Evolutionary conservation across 1,140 invertebrate species (phyloP).

Genomic region (Dreissena polymorpha): DNA sequence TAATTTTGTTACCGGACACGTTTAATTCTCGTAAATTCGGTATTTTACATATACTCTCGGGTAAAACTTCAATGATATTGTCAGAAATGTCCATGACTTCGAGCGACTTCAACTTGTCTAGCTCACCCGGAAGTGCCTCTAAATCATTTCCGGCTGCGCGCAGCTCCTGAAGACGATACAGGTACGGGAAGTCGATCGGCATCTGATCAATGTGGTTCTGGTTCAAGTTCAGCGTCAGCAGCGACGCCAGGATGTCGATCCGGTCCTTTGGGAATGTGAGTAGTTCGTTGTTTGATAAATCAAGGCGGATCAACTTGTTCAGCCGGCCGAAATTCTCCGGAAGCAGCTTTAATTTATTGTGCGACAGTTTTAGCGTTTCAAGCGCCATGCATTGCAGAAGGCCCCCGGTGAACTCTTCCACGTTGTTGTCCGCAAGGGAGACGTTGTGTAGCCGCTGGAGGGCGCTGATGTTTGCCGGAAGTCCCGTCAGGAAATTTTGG

Average conservation of each 20-base stretch:
- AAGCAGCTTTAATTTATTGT: conserved; percentile 71
- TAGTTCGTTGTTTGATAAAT: conserved; percentile 75
- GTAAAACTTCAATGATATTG: conserved; percentile 75
- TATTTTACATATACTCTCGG: conserved; percentile 75
- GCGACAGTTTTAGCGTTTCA: conserved; percentile 70
- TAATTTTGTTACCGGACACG: conserved; percentile 75
- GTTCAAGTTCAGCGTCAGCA: conserved; percentile 71
- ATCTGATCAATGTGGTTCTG: conserved; percentile 76
- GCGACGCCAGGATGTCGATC: conserved; percentile 75
- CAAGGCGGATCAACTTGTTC: conserved; percentile 68
- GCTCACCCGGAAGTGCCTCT: conserved; percentile 66
- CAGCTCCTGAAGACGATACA: conserved; percentile 71
- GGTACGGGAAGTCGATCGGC: conserved; percentile 76
- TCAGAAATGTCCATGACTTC: conserved; percentile 73
- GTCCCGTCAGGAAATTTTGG: conserved; percentile 66
- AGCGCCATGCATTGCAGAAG: conserved; percentile 66
- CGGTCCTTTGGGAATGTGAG: conserved; percentile 74
- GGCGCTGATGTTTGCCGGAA: conserved; percentile 66
- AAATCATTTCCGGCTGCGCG: conserved; percentile 69
- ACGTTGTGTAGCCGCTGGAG: conserved; percentile 66
- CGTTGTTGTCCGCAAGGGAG: conserved; percentile 65
- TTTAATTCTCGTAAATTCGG: conserved; percentile 70
- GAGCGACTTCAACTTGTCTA: conserved; percentile 72
- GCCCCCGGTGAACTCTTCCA: conserved; percentile 63
- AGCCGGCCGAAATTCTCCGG: conserved; percentile 74